Evolutionary conservation across 2,888 invertebrate species (phyloP), one percentile per base, ranked within the genome.

Genomic region (Rotaria sp.): DNA sequence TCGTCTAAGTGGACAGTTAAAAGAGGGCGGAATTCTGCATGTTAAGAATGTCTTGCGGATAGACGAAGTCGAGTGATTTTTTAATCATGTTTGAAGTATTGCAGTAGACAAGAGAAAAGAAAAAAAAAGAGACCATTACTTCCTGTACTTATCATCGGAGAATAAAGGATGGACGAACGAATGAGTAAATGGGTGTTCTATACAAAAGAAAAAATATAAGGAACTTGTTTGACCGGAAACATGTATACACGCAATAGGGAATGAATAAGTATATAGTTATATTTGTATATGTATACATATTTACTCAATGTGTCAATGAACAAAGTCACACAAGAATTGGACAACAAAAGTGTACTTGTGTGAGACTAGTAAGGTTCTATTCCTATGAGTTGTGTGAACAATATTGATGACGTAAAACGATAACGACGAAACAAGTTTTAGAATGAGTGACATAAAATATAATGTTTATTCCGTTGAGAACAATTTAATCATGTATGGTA

Each of bases 1-100:
- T 67, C 21, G 67, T 67, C 67, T 67, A 67, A 67, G 67, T 67
- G 35, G 67, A 35, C 67, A 67, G 30, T 30, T 59, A 59, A 2
- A 21, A 21, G 15, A 18, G 35, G 67, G 67, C 67, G 67, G 67
- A 67, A 67, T 67, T 67, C 67, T 67, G 67, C 67, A 35, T 67
- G 67, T 67, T 67, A 15, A 35, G 67, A 67, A 67, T 67, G 67
- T 67, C 67, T 67, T 67, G 35, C 18, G 30, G 35, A 67, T 67
- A 67, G 67, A 67, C 35, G 35, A 67, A 67, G 67, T 67, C 80
- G 45, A 80, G 45, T 80, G 80, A 80, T 41, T 45, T 80, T 80
- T 80, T 80, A 80, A 80, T 80, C 80, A 80, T 80, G 80, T 80
- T 80, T 80, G 80, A 80, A 80, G 80, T 80, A 80, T 67, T 67